Percentiles rank a stretch among this genome's conserved stretches.
phyloP scores from a whole-genome alignment of 2,113 vertebrate species.

The Gambusia affinis region DNA sequence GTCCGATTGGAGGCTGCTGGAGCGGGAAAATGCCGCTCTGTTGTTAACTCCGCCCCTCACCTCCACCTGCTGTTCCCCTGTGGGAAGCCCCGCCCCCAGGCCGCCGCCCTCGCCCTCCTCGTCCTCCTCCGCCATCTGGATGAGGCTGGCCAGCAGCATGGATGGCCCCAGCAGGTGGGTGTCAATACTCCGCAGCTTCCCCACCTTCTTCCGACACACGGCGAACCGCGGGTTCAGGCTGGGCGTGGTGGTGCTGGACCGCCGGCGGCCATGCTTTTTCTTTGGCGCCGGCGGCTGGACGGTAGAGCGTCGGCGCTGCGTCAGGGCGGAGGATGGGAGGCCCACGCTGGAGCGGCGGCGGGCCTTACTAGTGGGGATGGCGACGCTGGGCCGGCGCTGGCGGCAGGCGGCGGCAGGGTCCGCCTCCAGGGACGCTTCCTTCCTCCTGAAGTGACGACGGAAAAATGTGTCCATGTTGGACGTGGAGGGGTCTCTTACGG shows the following conservation, averaged over 20 bases:
- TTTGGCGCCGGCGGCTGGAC: slow-evolving; percentile 46
- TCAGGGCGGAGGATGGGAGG: slow-evolving; percentile 80
- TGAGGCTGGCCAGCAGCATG: slow-evolving; percentile 81
- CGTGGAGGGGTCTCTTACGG: neutral
- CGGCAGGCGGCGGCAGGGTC: slow-evolving; percentile 12
- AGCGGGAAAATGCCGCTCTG: slow-evolving; percentile 34
- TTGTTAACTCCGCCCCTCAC: slow-evolving; percentile 37
- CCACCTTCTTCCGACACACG: slow-evolving; percentile 66
- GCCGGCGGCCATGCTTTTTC: slow-evolving; percentile 64
- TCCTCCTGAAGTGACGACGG: slow-evolving; percentile 87
- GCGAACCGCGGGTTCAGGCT: slow-evolving; percentile 83
- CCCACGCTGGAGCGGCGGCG: slow-evolving; percentile 85
- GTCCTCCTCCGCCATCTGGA: slow-evolving; percentile 77
- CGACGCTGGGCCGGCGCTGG: slow-evolving; percentile 71
- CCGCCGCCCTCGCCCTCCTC: slow-evolving; percentile 67
- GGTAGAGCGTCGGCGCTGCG: slow-evolving; percentile 81
- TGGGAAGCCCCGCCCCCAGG: neutral
- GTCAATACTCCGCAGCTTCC: slow-evolving; percentile 64
- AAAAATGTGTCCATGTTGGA: slow-evolving; percentile 91
- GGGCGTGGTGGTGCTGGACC: slow-evolving; percentile 88
- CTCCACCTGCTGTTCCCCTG: slow-evolving; percentile 63
- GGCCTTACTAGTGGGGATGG: slow-evolving; percentile 86
- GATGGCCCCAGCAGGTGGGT: slow-evolving; percentile 82
- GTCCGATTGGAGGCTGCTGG: slow-evolving; percentile 67
- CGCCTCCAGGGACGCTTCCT: slow-evolving; percentile 45